Base-by-base conservation (phyloP, 2,888 invertebrate genomes). In the Dorcus hopei region DNA sequence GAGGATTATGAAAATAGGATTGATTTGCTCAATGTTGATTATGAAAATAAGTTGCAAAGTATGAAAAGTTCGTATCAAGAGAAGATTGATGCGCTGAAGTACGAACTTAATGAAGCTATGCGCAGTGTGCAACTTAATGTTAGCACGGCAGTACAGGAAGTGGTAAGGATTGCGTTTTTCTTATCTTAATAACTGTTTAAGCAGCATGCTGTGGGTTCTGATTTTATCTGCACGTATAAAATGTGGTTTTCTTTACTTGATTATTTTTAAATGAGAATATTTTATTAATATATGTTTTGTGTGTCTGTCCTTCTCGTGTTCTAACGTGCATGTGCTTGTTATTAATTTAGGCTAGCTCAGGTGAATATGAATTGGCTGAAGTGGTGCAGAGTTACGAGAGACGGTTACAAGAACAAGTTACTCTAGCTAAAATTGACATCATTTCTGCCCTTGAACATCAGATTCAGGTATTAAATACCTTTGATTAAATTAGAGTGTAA, bases 381-480 rank as follows among this genome's bases (percentile, higher is more conserved):
- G 76, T 79, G 38, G 74, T 79, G 16, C 73, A 78, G 64, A 79
- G 78, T 70, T 84, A 83, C 67, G 83, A 83, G 64, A 72, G 79
- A 56, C 77, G 82, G 39, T 77, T 87, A 62, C 82, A 84, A 70
- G 85, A 87, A 72, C 86, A 87, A 76, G 79, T 87, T 62, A 79
- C 83, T 52, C 77, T 85, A 72, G 88, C 87, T 61, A 84, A 85
- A 67, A 81, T 83, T 70, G 89, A 90, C 73, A 86, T 90, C 67
- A 82, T 87, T 63, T 82, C 82, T 64, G 86, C 87, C 67, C 80
- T 91, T 67, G 88, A 88, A 77, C 84, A 84, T 58, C 87, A 90
- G 74, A 85, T 91, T 70, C 87, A 89, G 88, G 91, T 90, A 83
- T 78, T 80, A 47, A 54, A n/a, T 41, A n/a, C 16, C 19, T 54